Conservation (phyloP, 2,888 invertebrate species). For the Onthophagus sagittarius region DNA sequence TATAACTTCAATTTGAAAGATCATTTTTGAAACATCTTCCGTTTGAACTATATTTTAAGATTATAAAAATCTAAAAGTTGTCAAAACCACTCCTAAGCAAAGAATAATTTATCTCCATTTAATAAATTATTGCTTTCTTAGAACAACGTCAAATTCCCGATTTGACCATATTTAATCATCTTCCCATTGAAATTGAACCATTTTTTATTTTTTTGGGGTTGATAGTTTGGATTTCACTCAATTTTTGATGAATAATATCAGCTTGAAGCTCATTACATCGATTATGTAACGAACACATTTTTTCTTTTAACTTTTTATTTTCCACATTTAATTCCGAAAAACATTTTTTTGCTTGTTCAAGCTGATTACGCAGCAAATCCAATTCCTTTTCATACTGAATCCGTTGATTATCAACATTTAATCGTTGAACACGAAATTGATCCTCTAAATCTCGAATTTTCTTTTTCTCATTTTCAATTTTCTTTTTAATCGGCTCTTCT, state of each 20-base stretch:
- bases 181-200: too few species aligned
- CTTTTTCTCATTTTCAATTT: slow-evolving; percentile 32
- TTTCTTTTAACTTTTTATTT: slow-evolving; percentile 39
- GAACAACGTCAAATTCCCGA: too few species aligned
- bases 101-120: too few species aligned
- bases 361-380: slow-evolving; percentile 37
- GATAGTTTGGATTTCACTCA: slow-evolving; percentile 44
- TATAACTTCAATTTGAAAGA: too few species aligned
- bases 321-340: slow-evolving; percentile 36
- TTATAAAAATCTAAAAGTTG: too few species aligned
- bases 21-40: too few species aligned
- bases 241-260: slow-evolving; percentile 44
- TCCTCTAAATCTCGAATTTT: slow-evolving; percentile 38
- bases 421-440: slow-evolving; percentile 35
- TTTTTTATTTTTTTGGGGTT: background rate
- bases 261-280: slow-evolving; percentile 41
- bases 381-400: slow-evolving; percentile 34
- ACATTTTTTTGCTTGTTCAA: slow-evolving; percentile 37
- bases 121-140: too few species aligned
- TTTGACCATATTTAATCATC: too few species aligned
- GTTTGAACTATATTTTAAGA: too few species aligned
- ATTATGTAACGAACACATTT: slow-evolving; percentile 34
- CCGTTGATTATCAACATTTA: slow-evolving; percentile 29
- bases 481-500: slow-evolving; percentile 38
- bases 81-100: too few species aligned